A percentile compares a stretch with the other conserved stretches of the same genome.
Conservation (phyloP, 2,113 vertebrate species). For the Asarcornis scutulata region DNA sequence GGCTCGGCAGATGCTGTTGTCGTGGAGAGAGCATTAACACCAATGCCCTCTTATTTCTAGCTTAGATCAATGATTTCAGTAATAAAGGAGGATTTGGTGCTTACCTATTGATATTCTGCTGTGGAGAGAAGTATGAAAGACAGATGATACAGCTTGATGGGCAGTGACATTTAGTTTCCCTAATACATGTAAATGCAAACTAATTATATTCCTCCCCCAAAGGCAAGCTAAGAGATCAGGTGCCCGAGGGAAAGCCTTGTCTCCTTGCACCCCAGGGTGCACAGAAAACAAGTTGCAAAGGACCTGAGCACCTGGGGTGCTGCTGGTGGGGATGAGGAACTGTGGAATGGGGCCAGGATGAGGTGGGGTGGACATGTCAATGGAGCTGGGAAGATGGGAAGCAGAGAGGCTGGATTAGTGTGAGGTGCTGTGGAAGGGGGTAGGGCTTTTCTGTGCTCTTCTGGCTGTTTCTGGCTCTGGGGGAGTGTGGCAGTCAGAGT, state of each 20-base stretch:
- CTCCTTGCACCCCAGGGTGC: background rate
- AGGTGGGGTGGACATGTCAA: background rate
- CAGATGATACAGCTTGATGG: background rate
- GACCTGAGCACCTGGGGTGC: background rate
- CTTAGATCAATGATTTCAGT: background rate
- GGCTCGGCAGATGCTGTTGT: background rate
- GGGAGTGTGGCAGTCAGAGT: background rate
- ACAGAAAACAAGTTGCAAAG: background rate
- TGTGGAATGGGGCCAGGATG: background rate
- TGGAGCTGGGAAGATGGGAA: background rate
- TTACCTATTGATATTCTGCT: background rate
- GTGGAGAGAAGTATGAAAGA: background rate
- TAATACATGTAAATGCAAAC: background rate
- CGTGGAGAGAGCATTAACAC: rapidly evolving
- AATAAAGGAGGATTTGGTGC: background rate
- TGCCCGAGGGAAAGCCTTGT: background rate
- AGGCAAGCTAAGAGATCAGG: background rate
- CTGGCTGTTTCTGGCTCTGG: background rate
- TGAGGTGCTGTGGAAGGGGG: background rate
- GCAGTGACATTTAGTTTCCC: background rate
- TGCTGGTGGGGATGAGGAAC: background rate
- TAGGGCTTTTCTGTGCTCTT: background rate
- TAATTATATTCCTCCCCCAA: background rate
- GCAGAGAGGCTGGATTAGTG: background rate
- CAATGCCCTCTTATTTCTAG: background rate